phyloP scores from a whole-genome alignment of 2,888 invertebrate genomes.

The Troglohyphantes excavatus region DNA sequence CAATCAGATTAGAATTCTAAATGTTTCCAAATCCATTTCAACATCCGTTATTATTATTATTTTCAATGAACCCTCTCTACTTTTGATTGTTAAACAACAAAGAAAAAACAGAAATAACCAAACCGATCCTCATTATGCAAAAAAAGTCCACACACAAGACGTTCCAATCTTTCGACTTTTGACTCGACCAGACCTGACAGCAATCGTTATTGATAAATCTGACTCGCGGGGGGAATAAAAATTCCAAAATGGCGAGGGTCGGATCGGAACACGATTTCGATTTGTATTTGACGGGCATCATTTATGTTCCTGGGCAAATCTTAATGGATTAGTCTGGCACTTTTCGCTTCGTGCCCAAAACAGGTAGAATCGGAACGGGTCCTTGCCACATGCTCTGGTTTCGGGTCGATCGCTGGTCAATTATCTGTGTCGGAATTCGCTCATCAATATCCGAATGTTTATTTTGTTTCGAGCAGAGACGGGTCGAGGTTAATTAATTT shows the following conservation, averaged over 20 bases:
- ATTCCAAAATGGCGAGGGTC: background rate
- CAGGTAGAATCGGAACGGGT: background rate
- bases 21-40: no score
- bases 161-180: background rate
- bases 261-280: background rate
- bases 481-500: background rate
- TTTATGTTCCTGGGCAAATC: background rate
- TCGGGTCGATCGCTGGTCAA: background rate
- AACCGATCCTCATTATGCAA: no score
- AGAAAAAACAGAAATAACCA: no score
- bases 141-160: background rate
- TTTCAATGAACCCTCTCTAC: no score
- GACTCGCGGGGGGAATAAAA: background rate
- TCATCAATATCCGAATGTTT: slow-evolving; percentile 22
- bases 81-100: no score
- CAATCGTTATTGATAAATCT: background rate
- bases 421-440: slow-evolving; percentile 1
- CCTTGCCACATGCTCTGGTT: background rate
- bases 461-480: background rate
- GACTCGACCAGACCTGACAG: background rate
- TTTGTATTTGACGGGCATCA: background rate
- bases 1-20: no score
- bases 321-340: background rate
- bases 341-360: background rate
- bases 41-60: no score